Conservation (phyloP, 2,113 vertebrate genomes). For the Perccottus glenii region DNA sequence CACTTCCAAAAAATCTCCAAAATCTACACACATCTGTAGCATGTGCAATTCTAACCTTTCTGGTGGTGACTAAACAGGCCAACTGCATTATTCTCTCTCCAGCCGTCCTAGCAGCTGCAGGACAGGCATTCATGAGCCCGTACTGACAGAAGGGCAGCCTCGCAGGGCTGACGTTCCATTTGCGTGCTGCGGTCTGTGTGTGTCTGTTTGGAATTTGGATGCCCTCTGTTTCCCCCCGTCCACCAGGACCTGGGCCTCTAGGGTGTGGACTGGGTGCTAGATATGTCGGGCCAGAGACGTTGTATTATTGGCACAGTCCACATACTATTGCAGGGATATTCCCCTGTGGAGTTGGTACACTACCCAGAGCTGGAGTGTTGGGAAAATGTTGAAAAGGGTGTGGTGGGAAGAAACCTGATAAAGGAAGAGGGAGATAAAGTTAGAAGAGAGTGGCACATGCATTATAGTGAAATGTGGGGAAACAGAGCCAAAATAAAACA, state of each 20-base stretch:
- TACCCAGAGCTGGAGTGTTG: neutral
- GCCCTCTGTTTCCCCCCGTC: slow-evolving; percentile 41
- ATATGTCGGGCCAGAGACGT: neutral
- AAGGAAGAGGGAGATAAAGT: slow-evolving; percentile 25
- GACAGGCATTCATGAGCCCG: slow-evolving; percentile 39
- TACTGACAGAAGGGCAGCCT: slow-evolving; percentile 40
- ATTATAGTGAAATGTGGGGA: slow-evolving; percentile 9
- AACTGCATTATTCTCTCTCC: slow-evolving; percentile 22
- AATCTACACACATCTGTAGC: no score
- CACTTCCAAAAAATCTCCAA: no score
- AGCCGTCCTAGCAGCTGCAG: slow-evolving; percentile 55
- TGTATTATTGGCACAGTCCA: slow-evolving; percentile 18
- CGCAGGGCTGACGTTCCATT: slow-evolving; percentile 46
- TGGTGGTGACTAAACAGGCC: slow-evolving; percentile 33
- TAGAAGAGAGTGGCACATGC: slow-evolving; percentile 10
- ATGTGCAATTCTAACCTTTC: no score
- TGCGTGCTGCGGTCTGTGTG: slow-evolving; percentile 25
- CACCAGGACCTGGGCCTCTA: slow-evolving; percentile 43
- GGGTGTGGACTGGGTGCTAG: slow-evolving; percentile 50
- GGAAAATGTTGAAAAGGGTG: slow-evolving; percentile 10
- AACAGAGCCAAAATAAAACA: slow-evolving; percentile 7
- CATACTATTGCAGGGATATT: slow-evolving; percentile 22
- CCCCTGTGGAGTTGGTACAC: slow-evolving; percentile 21
- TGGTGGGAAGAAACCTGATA: slow-evolving; percentile 37
- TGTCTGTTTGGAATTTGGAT: slow-evolving; percentile 48